Evolutionary conservation across 2,888 invertebrate species (phyloP).

Genomic region (Melanostoma scalare): DNA sequence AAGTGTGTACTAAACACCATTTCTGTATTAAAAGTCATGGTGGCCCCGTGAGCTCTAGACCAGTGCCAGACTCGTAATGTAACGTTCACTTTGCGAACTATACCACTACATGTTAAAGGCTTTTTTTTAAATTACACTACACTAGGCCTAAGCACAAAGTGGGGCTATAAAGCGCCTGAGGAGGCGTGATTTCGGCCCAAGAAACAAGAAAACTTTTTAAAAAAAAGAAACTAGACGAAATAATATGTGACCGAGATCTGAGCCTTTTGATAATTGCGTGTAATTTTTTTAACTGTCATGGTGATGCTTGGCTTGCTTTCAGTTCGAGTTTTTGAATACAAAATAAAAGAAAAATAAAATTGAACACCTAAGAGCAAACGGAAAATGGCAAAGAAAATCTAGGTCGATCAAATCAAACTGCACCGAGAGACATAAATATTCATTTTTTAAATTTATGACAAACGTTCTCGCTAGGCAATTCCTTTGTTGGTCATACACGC

Average conservation of each 20-base stretch:
- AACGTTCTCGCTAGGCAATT: constrained; percentile 39
- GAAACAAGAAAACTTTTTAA: constrained; percentile 5
- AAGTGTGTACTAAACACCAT: constrained; percentile 4
- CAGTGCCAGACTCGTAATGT: not conserved
- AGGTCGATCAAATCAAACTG: constrained; percentile 64
- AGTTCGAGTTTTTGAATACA: constrained; percentile 13
- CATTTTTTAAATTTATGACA: constrained; percentile 64
- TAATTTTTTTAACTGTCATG: constrained; percentile 22
- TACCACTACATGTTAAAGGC: constrained; percentile 21
- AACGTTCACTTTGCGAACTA: constrained; percentile 53
- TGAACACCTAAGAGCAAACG: constrained; percentile 12
- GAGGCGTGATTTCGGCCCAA: constrained; percentile 62
- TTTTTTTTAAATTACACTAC: constrained; percentile 51
- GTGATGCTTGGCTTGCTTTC: constrained; percentile 8
- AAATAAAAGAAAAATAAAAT: no score
- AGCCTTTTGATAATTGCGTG: constrained; percentile 65
- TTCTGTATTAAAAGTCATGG: not conserved
- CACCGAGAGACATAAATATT: constrained; percentile 61
- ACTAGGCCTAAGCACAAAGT: constrained; percentile 35
- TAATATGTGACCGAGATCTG: constrained; percentile 38
- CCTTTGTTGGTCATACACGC: constrained; percentile 48
- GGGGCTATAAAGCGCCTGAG: constrained; percentile 65
- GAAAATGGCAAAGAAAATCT: constrained; percentile 41
- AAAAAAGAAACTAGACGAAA: constrained; percentile 1
- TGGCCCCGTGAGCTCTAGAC: constrained; percentile 9